Conservation (phyloP, 30 jellyfish, hydroid and myxozoan species). For the Cassiopea andromeda region DNA sequence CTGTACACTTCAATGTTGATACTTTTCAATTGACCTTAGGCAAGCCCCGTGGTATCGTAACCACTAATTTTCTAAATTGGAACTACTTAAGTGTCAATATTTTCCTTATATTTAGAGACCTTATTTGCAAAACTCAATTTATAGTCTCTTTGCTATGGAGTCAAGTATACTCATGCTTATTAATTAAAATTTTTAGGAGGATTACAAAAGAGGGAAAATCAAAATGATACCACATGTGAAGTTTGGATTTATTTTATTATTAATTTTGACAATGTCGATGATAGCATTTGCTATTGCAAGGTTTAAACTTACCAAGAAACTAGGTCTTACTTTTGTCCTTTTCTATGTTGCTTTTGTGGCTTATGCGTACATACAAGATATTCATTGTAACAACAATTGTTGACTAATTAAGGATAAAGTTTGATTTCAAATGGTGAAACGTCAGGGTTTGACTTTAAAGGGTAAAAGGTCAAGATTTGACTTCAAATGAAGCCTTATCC, state of each 20-base stretch:
- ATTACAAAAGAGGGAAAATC: conserved; percentile 76
- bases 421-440: background rate
- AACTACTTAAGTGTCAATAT: no score
- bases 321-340: conserved; percentile 74
- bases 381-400: conserved; percentile 77
- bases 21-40: no score
- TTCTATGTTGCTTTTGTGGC: conserved; percentile 86
- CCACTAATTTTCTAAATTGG: no score
- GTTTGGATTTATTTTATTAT: conserved; percentile 83
- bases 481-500: no score
- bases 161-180: no score
- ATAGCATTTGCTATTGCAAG: conserved; percentile 61
- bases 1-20: no score
- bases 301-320: conserved; percentile 71
- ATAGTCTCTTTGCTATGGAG: no score
- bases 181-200: conserved; percentile 49
- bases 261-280: conserved; percentile 68
- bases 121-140: no score
- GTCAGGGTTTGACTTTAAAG: no score
- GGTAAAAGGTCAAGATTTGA: no score
- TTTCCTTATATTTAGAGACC: no score
- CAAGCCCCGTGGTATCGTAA: no score
- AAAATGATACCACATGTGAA: conserved; percentile 86
- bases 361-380: conserved; percentile 93
- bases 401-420: background rate